Base-by-base conservation (phyloP, 2,888 invertebrate genomes). In the Holacanthella duospinosa region DNA sequence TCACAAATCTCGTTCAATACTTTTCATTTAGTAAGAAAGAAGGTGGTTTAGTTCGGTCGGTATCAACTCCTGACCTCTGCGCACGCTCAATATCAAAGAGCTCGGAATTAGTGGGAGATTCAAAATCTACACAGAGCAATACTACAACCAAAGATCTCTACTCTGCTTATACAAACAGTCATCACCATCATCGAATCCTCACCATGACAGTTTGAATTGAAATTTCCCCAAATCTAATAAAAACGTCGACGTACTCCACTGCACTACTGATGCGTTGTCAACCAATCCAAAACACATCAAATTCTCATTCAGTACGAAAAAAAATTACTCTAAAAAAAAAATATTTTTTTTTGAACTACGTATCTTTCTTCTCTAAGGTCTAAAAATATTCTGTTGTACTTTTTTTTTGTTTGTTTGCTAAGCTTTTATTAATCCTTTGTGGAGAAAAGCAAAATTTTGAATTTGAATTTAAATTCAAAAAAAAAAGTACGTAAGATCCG, bases 1-100 rank as follows among this genome's bases (percentile, higher is more conserved):
- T 83, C 68, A 82, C 82, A 48, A 82, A 81, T 64, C 74, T 83
- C 67, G 82, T 82, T 68, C 82, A 82, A 59, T 82, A 82, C 72
- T 82, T 82, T 75, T 82, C 82, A 74, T 82, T 83, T 73, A 66
- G 44, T 12, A 43, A 59, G 25, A 43, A 44, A 24, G 29, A 28
- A n/a, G 27, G 54, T n/a, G 58, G 60, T 44, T 61, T 68, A 25
- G 61, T 65, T 19, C 59, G 69, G n/a, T 67, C 67, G 27, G 63
- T 69, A 59, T 67, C 67, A 21, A 68, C 63, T 64, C 69, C 69
- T 16, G 69, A 69, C 57, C 59, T 69, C 25, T 68, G 67, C 58
- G 6, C 48, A n/a, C n/a, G 19, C 48, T 4, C 16, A n/a, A n/a
- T n/a, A n/a, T 6, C 9, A 16, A 36, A 36, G 16, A 36, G 16